These are phyloP conservation scores for Lasius fuliginosus DNA, from an alignment of 2,888 invertebrate genomes.

Conservation along the genomic window DNA sequence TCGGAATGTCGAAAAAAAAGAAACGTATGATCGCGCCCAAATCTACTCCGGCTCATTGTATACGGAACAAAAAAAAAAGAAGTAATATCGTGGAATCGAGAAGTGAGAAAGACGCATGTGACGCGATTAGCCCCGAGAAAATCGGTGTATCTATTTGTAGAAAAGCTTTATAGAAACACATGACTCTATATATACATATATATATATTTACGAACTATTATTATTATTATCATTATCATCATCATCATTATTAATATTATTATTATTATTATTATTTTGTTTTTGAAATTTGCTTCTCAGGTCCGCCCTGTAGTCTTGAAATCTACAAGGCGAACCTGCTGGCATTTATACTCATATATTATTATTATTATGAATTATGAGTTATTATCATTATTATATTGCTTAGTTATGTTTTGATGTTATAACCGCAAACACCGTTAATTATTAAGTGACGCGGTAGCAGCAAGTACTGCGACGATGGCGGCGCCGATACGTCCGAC, in stretches of 20 bases:
- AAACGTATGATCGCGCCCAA: slow-evolving; percentile 81
- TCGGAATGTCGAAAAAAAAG: slow-evolving; percentile 57
- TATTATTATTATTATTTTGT: slow-evolving; percentile 54
- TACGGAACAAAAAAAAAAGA: slow-evolving; percentile 80
- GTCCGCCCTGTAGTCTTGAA: background rate
- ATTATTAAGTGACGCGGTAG: slow-evolving; percentile 75
- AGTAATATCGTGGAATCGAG: slow-evolving; percentile 76
- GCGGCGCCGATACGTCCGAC: slow-evolving; percentile 84
- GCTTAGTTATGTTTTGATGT: slow-evolving; percentile 83
- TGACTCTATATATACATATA: slow-evolving; percentile 57
- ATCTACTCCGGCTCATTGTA: slow-evolving; percentile 83
- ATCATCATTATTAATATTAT: slow-evolving; percentile 57
- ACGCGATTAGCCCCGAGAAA: slow-evolving; percentile 65
- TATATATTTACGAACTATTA: slow-evolving; percentile 74
- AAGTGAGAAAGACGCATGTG: slow-evolving; percentile 71
- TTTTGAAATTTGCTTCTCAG: slow-evolving; percentile 23
- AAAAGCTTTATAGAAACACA: slow-evolving; percentile 81
- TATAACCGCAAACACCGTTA: slow-evolving; percentile 78
- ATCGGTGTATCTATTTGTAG: slow-evolving; percentile 83
- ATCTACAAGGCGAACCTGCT: slow-evolving; percentile 15
- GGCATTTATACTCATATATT: slow-evolving; percentile 45
- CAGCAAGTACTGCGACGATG: slow-evolving; percentile 76
- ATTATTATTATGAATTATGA: slow-evolving; percentile 47
- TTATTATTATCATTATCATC: slow-evolving; percentile 61
- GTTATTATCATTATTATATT: slow-evolving; percentile 61